Base-by-base conservation (phyloP, 2,113 vertebrate genomes). In the Nesoenas mayeri region DNA sequence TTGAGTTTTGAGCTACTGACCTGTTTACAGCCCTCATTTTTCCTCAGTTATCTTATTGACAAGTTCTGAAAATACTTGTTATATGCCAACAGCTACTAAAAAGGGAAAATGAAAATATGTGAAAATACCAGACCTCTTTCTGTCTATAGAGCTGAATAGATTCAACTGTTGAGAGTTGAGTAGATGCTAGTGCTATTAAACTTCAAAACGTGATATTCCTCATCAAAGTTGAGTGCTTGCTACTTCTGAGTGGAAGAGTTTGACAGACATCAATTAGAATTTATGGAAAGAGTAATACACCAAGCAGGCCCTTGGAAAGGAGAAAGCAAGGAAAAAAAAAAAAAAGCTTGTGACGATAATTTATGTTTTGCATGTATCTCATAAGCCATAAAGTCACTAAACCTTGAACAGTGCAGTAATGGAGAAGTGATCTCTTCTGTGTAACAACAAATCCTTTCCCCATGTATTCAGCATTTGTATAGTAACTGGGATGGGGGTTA, bases 391-490 rank as follows among this genome's bases (percentile, higher is more conserved):
- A 67, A 14, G 15, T 80, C 0, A 0, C 16, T 54, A 61, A 89
- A n/a, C 25, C 56, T 56, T 14, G 13, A 44, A 22, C 28, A 70
- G n/a, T 10, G 53, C 53, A 47, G 15, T 26, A n/a, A 19, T 3
- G 0, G 12, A 90, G 19, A 65, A 61, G 40, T 7, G 44, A 70
- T 44, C 9, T 11, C 20, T 48, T 65, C 32, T 53, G 20, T 11
- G 18, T 38, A 34, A 74, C 8, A 56, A 64, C 8, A 56, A 64
- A 70, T n/a, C n/a, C 25, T 70, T 75, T 47, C 19, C 67, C 17
- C 0, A 4, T 18, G 15, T 12, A 24, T n/a, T 73, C 36, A 22
- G 25, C 4, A 6, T 29, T 88, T 17, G 69, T 16, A 3, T 0
- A 47, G 62, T 42, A 10, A 26, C 38, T 51, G 58, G 40, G 69